A percentile compares a stretch with the other conserved stretches of the same genome.
Conservation (phyloP, 2,888 invertebrate species). For the Heterodera filipjevi region DNA sequence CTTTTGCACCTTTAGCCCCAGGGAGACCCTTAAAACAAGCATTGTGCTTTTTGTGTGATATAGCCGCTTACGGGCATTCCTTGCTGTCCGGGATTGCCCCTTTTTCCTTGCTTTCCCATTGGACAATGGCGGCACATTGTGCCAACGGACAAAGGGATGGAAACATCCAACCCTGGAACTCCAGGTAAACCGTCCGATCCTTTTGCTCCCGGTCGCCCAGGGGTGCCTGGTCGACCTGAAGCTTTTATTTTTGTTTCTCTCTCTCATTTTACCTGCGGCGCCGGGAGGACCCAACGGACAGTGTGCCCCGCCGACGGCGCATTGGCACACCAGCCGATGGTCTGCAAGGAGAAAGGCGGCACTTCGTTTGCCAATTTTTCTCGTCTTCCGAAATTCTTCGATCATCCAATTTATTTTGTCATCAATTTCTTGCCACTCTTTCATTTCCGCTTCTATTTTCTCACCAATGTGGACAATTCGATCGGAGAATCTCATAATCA, state of each 20-base stretch:
- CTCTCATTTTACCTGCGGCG: neutral
- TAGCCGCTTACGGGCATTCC: conserved; percentile 11
- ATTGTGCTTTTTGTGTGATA: neutral
- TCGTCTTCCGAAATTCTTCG: neutral
- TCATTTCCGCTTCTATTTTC: conserved; percentile 13
- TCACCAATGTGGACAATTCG: neutral
- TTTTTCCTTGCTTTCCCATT: conserved; percentile 15
- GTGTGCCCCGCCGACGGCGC: neutral
- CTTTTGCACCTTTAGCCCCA: conserved; percentile 22
- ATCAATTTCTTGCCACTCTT: neutral
- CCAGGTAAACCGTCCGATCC: conserved; percentile 9
- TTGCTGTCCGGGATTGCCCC: conserved; percentile 18
- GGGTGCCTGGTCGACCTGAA: conserved; percentile 2
- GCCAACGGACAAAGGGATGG: neutral
- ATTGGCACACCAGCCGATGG: neutral
- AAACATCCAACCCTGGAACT: neutral
- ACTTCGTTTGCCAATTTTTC: neutral
- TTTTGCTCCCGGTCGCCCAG: neutral
- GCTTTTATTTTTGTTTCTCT: neutral
- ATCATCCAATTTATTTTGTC: neutral
- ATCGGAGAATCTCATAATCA: neutral
- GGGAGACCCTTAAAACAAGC: conserved; percentile 9
- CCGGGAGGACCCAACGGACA: conserved; percentile 21
- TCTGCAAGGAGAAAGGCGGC: neutral
- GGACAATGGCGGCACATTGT: conserved; percentile 28